Evolutionary conservation across 2,113 vertebrate genomes (phyloP).

Genomic region (Archilochus colubris): DNA sequence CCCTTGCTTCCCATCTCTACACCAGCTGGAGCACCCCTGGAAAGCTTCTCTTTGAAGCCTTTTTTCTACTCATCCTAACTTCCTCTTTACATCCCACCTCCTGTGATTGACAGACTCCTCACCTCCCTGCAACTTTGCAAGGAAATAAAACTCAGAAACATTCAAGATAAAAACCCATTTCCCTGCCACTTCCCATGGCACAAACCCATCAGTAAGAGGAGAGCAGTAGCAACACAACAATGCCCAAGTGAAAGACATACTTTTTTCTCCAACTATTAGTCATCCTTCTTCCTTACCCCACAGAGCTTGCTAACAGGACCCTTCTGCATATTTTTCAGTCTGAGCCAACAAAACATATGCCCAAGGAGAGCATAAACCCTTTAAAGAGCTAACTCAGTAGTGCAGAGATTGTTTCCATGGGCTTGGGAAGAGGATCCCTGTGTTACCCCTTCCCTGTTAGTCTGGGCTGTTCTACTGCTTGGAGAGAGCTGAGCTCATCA

Average conservation of each 20-base stretch:
- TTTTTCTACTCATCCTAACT: neutral
- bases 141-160: neutral
- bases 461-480: neutral
- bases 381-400: too few relatives aligned
- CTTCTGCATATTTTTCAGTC: neutral
- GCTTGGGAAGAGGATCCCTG: neutral
- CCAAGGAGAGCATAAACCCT: neutral
- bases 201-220: neutral
- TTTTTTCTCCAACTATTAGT: neutral
- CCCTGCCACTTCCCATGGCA: neutral
- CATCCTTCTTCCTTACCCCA: neutral
- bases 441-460: fast-evolving
- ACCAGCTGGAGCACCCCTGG: neutral
- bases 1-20: neutral
- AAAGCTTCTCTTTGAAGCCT: neutral
- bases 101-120: too few relatives aligned
- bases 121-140: neutral
- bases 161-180: neutral
- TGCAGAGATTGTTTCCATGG: neutral
- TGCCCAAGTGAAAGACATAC: neutral
- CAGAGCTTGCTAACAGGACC: too few relatives aligned
- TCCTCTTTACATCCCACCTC: neutral
- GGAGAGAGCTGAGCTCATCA: neutral
- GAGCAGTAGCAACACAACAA: neutral
- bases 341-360: neutral